Base-by-base conservation (phyloP, 2,888 invertebrate species). In the Imbricaverruca yamaguchii region DNA sequence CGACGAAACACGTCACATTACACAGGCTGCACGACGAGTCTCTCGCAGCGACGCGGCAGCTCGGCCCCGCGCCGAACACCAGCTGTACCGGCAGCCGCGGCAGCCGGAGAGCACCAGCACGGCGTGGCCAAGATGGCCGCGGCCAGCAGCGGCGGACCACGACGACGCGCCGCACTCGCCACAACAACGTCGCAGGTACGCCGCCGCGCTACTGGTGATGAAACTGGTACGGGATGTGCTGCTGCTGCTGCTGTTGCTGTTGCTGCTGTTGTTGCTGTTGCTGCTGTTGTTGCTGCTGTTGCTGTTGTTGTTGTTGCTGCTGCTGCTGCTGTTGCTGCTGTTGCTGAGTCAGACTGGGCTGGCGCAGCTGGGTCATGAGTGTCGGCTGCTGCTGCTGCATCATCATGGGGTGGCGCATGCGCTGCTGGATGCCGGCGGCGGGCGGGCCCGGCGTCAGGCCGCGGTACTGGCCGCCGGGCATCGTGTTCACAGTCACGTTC, bases 251-350 rank as follows among this genome's bases (percentile, higher is more conserved):
- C 80, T 84, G 83, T 10, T 84, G 83, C 57, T 83, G 84, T 67
- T 90, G 90, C 82, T 90, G 89, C 0, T 89, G 90, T 86, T 90
- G 89, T 11, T 82, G 81, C 81, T 81, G 57, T 57, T 89, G 86
- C 82, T 89, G 89, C 83, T 89, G 89, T 83, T 89, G 83, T 81
- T 89, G 89, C 0, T 90, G 88, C 59, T 89, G 86, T 77, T 90
- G 87, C 0, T 90, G 88, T 84, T 90, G 91, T 84, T 90, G 90
- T 85, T 67, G 89, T 86, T 85, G 89, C 80, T 90, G 89, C 63
- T 89, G 88, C 84, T 90, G 88, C 78, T 88, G 90, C 83, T 90
- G 90, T 83, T 90, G 90, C 23, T 89, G 88, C 81, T 90, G 90
- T 23, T 89, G 86, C 81, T 89, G 88, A 69, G 88, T 85, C 84